These are phyloP conservation scores for human DNA, from an alignment of 2,113 vertebrate species.

Conservation along the genomic window DNA sequence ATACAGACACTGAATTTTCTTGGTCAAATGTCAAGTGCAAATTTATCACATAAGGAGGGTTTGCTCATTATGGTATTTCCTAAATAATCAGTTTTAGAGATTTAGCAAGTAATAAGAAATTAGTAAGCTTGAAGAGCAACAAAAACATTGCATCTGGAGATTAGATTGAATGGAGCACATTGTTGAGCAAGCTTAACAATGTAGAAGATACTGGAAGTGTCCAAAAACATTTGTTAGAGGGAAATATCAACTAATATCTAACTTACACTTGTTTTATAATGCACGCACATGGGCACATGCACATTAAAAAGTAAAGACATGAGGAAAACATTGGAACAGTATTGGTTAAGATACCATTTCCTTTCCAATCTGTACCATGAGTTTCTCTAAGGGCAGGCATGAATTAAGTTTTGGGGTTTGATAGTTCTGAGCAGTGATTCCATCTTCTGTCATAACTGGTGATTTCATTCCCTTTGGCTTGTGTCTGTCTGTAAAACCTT, in stretches of 20 bases:
- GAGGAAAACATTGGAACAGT: background rate
- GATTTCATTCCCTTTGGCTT: background rate
- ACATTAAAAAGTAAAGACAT: background rate
- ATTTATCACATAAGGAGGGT: conserved; percentile 27
- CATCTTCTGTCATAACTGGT: background rate
- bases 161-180: background rate
- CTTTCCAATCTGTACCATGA: background rate
- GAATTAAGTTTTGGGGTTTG: background rate
- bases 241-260: background rate
- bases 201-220: background rate
- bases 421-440: background rate
- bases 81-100: conserved; percentile 55
- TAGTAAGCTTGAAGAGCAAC: conserved; percentile 47
- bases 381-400: background rate
- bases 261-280: background rate
- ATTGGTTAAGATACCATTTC: background rate
- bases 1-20: conserved; percentile 36
- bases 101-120: conserved; percentile 54
- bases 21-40: conserved; percentile 51
- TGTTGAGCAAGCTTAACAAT: background rate
- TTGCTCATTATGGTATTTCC: conserved; percentile 70
- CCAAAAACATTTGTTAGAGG: background rate
- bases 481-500: background rate
- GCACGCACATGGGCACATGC: fast-evolving
- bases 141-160: conserved; percentile 60